Evolutionary conservation across 2,113 vertebrate genomes (phyloP).

Genomic region (Prunella fulvescens): DNA sequence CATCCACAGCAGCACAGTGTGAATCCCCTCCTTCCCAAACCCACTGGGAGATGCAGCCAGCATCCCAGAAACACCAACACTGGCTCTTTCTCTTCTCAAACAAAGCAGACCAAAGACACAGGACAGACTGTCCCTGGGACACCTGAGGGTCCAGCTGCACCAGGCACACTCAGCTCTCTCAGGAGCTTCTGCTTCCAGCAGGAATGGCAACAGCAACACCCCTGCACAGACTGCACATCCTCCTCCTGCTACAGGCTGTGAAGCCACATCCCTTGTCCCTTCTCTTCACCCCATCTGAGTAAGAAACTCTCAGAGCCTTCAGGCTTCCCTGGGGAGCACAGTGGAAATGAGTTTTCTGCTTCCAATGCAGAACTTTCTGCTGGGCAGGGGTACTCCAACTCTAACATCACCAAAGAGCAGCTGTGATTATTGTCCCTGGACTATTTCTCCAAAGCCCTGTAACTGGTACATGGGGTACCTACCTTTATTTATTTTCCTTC

Average conservation of each 20-base stretch:
- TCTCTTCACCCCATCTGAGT: background rate
- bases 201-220: background rate
- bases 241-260: background rate
- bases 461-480: background rate
- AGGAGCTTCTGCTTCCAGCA: background rate
- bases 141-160: background rate
- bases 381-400: background rate
- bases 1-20: background rate
- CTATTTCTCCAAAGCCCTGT: background rate
- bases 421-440: background rate
- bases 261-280: background rate
- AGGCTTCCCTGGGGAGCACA: background rate
- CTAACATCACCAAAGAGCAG: background rate
- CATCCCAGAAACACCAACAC: background rate
- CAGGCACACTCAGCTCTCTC: background rate
- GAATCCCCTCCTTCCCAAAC: background rate
- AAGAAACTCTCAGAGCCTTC: background rate
- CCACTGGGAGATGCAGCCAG: background rate
- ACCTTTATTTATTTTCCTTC: background rate
- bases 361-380: background rate
- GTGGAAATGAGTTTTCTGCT: background rate
- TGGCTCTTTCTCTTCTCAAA: background rate
- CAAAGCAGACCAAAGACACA: background rate
- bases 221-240: background rate
- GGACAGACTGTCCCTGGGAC: background rate